Evolutionary conservation across 1,140 invertebrate species (phyloP).

Genomic region (Branchinecta lynchi): DNA sequence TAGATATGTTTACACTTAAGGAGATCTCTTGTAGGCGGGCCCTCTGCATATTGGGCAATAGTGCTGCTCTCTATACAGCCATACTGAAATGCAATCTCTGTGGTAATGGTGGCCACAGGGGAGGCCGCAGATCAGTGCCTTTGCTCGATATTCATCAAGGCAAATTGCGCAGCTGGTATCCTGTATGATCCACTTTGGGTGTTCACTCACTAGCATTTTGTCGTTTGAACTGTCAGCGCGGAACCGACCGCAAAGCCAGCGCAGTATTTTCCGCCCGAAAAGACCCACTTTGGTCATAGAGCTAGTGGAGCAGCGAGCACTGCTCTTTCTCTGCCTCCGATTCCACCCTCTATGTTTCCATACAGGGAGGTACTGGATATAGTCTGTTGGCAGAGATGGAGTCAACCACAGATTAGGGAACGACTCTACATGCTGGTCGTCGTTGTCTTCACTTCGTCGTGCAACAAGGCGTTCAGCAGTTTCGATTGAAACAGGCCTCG

Average conservation of each 20-base stretch:
- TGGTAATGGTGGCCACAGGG: slow-evolving; percentile 41
- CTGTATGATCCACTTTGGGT: slow-evolving; percentile 24
- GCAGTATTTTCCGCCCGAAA: neutral
- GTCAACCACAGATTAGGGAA: slow-evolving; percentile 37
- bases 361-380: slow-evolving; percentile 37
- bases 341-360: slow-evolving; percentile 33
- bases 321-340: slow-evolving; percentile 16
- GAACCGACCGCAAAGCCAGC: neutral
- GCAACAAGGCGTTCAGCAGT: slow-evolving; percentile 4
- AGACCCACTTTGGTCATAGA: neutral
- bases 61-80: slow-evolving; percentile 38
- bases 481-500: neutral
- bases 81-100: slow-evolving; percentile 36
- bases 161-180: slow-evolving; percentile 39
- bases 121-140: slow-evolving; percentile 34
- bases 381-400: slow-evolving; percentile 33
- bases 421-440: slow-evolving; percentile 34
- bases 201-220: slow-evolving; percentile 18
- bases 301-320: neutral
- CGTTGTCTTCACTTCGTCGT: slow-evolving; percentile 25
- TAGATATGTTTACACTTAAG: too few relatives aligned
- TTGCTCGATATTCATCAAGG: slow-evolving; percentile 34
- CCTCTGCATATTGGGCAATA: slow-evolving; percentile 40
- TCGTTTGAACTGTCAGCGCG: neutral
- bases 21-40: slow-evolving; percentile 32